Base-by-base conservation (phyloP, 2,113 vertebrate genomes). In the Dunckerocampus dactyliophorus region DNA sequence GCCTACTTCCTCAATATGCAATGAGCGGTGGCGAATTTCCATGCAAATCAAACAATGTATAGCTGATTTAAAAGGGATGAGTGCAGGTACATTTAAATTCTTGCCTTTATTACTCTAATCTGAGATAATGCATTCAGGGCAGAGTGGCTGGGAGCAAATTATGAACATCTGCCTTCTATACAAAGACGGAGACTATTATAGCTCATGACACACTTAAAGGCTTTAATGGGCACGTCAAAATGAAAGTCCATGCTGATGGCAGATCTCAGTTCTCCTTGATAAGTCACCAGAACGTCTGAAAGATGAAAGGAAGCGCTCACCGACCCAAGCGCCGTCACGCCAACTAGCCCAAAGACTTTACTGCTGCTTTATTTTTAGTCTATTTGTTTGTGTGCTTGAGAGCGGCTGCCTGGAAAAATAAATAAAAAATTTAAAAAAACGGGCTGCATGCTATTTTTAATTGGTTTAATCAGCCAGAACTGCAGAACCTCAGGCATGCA, bases 91-190 rank as follows among this genome's bases (percentile, higher is more conserved):
- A 64, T 69, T 43, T 43, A 9, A 72, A 63, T 61, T 62, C n/a
- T 63, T 58, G 59, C 51, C 48, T 69, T 75, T 81, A 68, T 72
- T 72, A 63, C 67, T 74, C 75, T 77, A 50, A 81, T 81, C 63
- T 76, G 49, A 65, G 71, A 83, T 76, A 78, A 77, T 72, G 43
- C 68, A 74, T 56, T 63, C 47, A 68, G 62, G 48, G 68, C 64
- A 58, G 54, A 59, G 31, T 47, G 51, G 57, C 45, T 15, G 9
- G 15, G 6, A 60, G 47, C 47, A 45, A 65, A 69, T 58, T 37
- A 66, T 42, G 57, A 71, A 65, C 60, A 68, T 77, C 77, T 79
- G 61, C 59, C 65, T 28, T 20, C 52, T 54, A 31, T 47, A 37
- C 16, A 60, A 43, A 69, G 74, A 65, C 19, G 72, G 10, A 72